Conservation (phyloP, 2,113 vertebrate genomes). For the Ivindomyrus marchei region DNA sequence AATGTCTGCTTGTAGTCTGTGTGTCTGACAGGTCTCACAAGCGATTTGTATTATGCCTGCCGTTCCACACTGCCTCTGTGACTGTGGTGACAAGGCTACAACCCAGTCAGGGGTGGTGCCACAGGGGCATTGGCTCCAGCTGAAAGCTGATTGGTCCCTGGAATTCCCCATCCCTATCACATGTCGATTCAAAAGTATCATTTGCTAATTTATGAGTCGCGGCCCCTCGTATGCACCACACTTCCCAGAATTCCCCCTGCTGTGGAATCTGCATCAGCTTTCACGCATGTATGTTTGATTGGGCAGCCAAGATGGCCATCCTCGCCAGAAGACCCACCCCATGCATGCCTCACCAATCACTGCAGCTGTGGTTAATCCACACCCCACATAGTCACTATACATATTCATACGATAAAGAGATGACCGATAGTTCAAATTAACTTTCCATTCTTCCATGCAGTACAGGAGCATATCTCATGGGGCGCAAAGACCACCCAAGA, state of each 20-base stretch:
- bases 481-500: not conserved
- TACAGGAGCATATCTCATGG: not conserved
- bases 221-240: not conserved
- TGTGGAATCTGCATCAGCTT: not conserved
- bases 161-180: not conserved
- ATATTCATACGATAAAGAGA: not conserved
- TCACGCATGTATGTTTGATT: not conserved
- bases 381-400: not conserved
- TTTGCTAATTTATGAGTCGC: not conserved
- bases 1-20: not conserved
- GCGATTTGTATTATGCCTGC: not conserved
- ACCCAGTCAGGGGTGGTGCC: not conserved
- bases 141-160: not conserved
- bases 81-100: not conserved
- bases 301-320: not conserved
- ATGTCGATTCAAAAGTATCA: not conserved
- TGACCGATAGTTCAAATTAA: not conserved
- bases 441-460: not conserved
- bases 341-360: not conserved
- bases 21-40: not conserved
- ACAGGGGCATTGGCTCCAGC: not conserved
- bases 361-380: not conserved
- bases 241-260: not conserved
- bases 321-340: not conserved
- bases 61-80: not conserved